These are phyloP conservation scores for Ursus arctos DNA, from an alignment of 2,113 vertebrate species.

Conservation along the genomic window DNA sequence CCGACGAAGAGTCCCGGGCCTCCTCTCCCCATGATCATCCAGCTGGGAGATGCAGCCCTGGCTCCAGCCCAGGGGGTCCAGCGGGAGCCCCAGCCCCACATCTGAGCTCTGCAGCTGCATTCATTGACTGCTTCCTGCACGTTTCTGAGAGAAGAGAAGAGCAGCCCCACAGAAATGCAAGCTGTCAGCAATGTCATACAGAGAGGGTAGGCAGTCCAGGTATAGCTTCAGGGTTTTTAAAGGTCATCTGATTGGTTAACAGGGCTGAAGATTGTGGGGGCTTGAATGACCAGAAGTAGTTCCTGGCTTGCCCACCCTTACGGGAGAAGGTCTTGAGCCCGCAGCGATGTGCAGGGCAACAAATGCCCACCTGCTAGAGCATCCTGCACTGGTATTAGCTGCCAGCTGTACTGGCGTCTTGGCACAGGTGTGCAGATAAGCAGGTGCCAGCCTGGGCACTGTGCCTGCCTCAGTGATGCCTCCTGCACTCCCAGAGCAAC, in stretches of 20 bases:
- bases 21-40: accelerated
- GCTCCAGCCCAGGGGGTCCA: accelerated
- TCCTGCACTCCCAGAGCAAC: background rate
- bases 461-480: accelerated
- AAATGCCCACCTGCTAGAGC: background rate
- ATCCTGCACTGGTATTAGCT: accelerated
- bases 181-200: accelerated
- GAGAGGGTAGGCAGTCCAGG: accelerated
- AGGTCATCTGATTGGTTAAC: background rate
- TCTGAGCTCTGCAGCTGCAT: accelerated
- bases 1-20: accelerated
- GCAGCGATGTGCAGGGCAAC: background rate
- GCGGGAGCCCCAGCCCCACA: accelerated
- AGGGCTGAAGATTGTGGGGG: background rate
- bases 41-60: background rate
- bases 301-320: background rate
- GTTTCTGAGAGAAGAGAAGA: background rate
- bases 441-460: background rate
- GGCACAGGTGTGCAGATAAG: accelerated
- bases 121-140: accelerated
- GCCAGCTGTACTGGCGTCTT: background rate
- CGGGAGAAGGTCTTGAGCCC: background rate
- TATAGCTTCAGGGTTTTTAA: background rate
- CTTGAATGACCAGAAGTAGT: background rate
- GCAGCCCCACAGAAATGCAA: accelerated